Evolutionary conservation across 2,888 invertebrate species (phyloP).

Genomic region (Heteropelma amictum): DNA sequence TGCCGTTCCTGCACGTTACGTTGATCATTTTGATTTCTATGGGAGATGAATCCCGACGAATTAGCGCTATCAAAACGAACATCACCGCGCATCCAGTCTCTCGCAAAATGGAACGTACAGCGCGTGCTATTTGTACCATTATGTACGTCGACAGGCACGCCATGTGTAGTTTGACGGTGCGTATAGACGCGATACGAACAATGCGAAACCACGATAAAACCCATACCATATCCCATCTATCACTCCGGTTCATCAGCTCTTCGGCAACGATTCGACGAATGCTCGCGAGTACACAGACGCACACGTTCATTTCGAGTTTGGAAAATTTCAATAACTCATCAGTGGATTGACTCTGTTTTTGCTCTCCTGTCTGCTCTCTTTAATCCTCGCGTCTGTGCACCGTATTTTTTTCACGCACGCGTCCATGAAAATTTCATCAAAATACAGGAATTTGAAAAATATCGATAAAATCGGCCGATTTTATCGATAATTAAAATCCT

Average conservation of each 20-base stretch:
- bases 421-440: too few species aligned
- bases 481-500: too few species aligned
- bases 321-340: slow-evolving; percentile 47
- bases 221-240: slow-evolving; percentile 1
- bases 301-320: slow-evolving; percentile 22
- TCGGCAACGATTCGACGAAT: slow-evolving; percentile 29
- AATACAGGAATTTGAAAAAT: too few species aligned
- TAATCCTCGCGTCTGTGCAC: too few species aligned
- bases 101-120: slow-evolving; percentile 45
- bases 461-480: too few species aligned
- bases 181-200: slow-evolving; percentile 19
- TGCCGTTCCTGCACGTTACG: too few species aligned
- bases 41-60: slow-evolving; percentile 10
- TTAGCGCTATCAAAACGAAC: slow-evolving; percentile 31
- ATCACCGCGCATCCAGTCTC: slow-evolving; percentile 4
- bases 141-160: not conserved
- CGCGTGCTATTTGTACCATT: slow-evolving; percentile 22
- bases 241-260: slow-evolving; percentile 31
- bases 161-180: not conserved
- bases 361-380: not conserved
- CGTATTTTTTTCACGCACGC: too few species aligned
- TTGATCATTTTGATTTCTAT: slow-evolving; percentile 33
- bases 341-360: slow-evolving; percentile 49
- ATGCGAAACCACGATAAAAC: slow-evolving; percentile 38
- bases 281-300: not conserved